Base-by-base conservation (phyloP, 1,140 invertebrate species). In the Pseudomyrmex concolor region DNA sequence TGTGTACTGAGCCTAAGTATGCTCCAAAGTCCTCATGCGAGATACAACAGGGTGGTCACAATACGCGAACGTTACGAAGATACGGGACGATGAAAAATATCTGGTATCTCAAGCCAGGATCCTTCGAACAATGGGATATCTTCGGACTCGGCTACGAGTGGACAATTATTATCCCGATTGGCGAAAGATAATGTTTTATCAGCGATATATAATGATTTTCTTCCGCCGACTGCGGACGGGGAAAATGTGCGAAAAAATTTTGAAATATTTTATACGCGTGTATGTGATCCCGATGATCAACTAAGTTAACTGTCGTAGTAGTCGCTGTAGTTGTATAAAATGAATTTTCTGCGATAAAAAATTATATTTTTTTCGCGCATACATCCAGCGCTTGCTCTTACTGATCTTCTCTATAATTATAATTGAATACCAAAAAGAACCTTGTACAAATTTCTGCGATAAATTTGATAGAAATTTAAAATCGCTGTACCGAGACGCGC, bases 71-170 rank as follows among this genome's bases (percentile, higher is more conserved):
- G 84, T 89, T 89, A 85, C 86, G 76, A 83, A 89, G 83, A 91
- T 89, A 85, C 86, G 80, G 74, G 86, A 89, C 87, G 89, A 91
- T 91, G 90, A 92, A 90, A 89, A 91, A 91, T 91, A 86, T 90
- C 77, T 84, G 85, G 86, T 92, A 90, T 92, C 91, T 91, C 85
- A 84, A 83, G 85, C 87, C 77, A 85, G 82, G 91, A 92, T 91
- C 87, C 87, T 82, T 91, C 86, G 90, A 92, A 91, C 91, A 92
- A 92, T 92, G 91, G 89, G 89, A 90, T 84, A 87, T 88, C 88
- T 89, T 89, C 87, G 67, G 80, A 71, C 89, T 84, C 78, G 84
- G 87, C 57, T 86, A 34, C 34, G 34, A 70, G 83, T 87, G 84
- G 85, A 91, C 87, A 91, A 92, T 92, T 91, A 92, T 87, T 89